phyloP scores from a whole-genome alignment of 1,140 invertebrate genomes.

The Meloidogyne floridensis region DNA sequence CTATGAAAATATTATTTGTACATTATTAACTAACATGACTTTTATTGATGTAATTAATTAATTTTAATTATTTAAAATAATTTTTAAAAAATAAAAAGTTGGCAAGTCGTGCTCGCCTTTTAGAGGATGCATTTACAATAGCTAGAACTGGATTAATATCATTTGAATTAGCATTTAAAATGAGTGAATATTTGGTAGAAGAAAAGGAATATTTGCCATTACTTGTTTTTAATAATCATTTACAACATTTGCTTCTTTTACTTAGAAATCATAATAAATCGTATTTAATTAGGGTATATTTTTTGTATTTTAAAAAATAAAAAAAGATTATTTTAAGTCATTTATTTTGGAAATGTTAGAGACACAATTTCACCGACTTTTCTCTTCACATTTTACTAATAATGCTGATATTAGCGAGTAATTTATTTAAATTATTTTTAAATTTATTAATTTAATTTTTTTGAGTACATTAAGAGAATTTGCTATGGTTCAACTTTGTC shows the following conservation, averaged over 20 bases:
- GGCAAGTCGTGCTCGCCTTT: constrained; percentile 32
- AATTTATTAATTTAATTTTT: constrained; percentile 10
- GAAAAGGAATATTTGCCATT: constrained; percentile 39
- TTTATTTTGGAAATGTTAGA: constrained; percentile 36
- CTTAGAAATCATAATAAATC: constrained; percentile 20
- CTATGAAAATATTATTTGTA: constrained; percentile 29
- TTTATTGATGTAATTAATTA: constrained; percentile 18
- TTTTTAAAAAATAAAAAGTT: constrained; percentile 11
- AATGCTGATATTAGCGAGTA: constrained; percentile 31
- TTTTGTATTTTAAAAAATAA: constrained; percentile 8
- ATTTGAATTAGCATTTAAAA: constrained; percentile 12
- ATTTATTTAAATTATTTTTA: background rate
- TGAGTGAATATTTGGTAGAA: constrained; percentile 29
- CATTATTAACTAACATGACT: constrained; percentile 19
- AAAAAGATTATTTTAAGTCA: constrained; percentile 16
- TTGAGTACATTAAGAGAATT: constrained; percentile 36
- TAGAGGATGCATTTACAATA: constrained; percentile 39
- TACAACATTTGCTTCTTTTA: constrained; percentile 31
- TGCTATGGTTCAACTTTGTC: constrained; percentile 35
- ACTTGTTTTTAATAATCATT: constrained; percentile 38
- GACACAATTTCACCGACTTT: constrained; percentile 25
- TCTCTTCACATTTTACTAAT: constrained; percentile 14
- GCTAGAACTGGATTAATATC: constrained; percentile 26
- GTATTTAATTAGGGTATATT: background rate
- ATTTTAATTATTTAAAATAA: background rate